phyloP scores from a whole-genome alignment of 1,140 invertebrate species.

The Drosophila repletoides region DNA sequence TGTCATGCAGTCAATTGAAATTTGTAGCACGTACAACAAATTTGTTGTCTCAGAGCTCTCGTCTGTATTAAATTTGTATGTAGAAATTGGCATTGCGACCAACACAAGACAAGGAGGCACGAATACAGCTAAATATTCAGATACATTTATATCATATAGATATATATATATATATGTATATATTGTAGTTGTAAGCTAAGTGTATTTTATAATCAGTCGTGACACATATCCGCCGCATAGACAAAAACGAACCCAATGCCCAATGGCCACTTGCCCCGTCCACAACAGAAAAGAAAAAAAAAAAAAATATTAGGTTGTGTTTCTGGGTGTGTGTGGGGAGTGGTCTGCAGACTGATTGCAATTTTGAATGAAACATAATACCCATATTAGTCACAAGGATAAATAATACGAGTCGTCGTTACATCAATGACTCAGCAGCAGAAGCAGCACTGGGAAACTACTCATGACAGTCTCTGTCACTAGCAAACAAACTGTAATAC shows the following conservation, averaged over 20 bases:
- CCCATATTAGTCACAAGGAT: constrained; percentile 47
- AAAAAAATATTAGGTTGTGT: neutral
- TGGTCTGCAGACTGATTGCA: constrained; percentile 30
- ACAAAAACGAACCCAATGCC: constrained; percentile 4
- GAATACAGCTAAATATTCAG: neutral
- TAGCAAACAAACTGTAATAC: too few species aligned
- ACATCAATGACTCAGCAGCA: constrained; percentile 13
- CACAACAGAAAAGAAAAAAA: neutral
- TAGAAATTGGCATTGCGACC: constrained; percentile 51
- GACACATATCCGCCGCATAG: constrained; percentile 53
- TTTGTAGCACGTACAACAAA: constrained; percentile 51
- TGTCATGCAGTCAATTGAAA: constrained; percentile 44
- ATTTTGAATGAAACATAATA: constrained; percentile 42
- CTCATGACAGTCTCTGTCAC: too few species aligned
- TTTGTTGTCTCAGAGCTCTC: constrained; percentile 30
- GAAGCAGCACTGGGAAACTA: too few species aligned
- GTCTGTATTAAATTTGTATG: constrained; percentile 45
- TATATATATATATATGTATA: neutral
- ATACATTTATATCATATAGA: neutral
- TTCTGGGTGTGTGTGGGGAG: constrained; percentile 9
- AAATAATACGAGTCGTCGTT: constrained; percentile 20
- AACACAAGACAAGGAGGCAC: constrained; percentile 24
- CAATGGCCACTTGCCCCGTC: constrained; percentile 6
- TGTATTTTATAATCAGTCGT: constrained; percentile 54
- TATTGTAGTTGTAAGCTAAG: constrained; percentile 18